Base-by-base conservation (phyloP, 2,888 invertebrate genomes). In the Eugnorisma glareosa region DNA sequence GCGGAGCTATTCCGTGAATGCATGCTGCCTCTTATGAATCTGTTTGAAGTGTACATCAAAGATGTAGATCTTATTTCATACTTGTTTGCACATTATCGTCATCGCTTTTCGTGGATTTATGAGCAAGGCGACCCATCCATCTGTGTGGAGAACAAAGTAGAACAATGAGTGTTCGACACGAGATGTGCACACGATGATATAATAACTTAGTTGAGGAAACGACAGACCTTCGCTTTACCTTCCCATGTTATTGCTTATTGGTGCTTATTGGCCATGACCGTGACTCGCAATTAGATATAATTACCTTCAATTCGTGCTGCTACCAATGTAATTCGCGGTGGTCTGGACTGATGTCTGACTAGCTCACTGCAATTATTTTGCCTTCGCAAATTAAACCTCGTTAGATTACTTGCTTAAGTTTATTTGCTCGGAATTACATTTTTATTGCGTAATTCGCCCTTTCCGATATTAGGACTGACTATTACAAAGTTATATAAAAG, bases 241-340 rank as follows among this genome's bases (percentile, higher is more conserved):
- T 95, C 94, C 91, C 93, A 94, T 94, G 93, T 93, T 93, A 93
- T 93, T 94, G 95, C 95, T 95, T 96, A 95, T 96, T 95, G 95
- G 94, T 96, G 96, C 95, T 96, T 96, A 96, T 96, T 96, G 95
- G 94, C 96, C 96, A 95, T 96, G 96, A 96, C 96, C 96, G 91
- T 96, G 96, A 91, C 93, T 94, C 84, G 91, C 95, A 95, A 96
- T 96, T 96, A 96, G 94, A 93, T 93, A 92, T 95, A 95, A 96
- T 96, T 96, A 96, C 93, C 94, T 94, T 94, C 95, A 96, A 96
- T 96, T 96, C 96, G 95, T 94, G 90, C 92, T 93, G 92, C 93
- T 93, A 92, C 93, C 92, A 93, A 94, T 95, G 95, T 93, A 95
- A 94, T 95, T 94, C 92, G 93, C 94, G 88, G 91, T 91, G 91